Conservation (phyloP, 2,797 vertebrate species). For the Epinephelus malabaricus region DNA sequence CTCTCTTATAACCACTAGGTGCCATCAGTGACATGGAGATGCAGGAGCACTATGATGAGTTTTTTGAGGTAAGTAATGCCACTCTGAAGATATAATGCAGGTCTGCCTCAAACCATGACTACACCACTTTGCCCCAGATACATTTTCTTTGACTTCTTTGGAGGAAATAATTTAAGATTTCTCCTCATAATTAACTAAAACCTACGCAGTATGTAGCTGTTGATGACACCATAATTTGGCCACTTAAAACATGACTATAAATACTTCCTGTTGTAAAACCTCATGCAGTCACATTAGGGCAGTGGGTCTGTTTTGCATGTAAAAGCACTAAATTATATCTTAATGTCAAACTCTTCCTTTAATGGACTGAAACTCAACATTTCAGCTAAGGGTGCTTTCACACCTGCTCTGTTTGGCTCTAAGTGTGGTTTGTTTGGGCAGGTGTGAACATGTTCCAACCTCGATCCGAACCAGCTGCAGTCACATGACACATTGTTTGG, state of each 20-base stretch:
- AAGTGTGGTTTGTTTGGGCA: too few relatives aligned
- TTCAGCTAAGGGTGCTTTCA: too few relatives aligned
- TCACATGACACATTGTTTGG: too few relatives aligned
- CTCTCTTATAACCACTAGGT: slow-evolving; percentile 81
- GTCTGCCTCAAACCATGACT: neutral
- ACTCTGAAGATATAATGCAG: neutral
- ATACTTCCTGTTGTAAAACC: neutral
- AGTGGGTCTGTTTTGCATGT: neutral
- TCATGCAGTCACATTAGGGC: neutral
- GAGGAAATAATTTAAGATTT: neutral
- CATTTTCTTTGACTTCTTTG: neutral
- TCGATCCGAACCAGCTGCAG: too few relatives aligned
- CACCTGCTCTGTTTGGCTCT: too few relatives aligned
- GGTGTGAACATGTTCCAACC: too few relatives aligned
- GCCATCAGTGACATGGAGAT: slow-evolving; percentile 99
- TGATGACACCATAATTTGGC: neutral
- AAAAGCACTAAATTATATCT: too few relatives aligned
- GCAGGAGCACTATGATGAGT: slow-evolving; percentile 99
- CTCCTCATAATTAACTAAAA: neutral
- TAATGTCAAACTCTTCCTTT: neutral
- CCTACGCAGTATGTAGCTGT: neutral
- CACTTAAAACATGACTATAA: neutral
- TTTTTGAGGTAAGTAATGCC: slow-evolving; percentile 91
- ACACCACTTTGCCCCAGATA: neutral
- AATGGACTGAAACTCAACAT: neutral